Conservation (phyloP, 2,888 invertebrate genomes). For the Antheraea assamensis region DNA sequence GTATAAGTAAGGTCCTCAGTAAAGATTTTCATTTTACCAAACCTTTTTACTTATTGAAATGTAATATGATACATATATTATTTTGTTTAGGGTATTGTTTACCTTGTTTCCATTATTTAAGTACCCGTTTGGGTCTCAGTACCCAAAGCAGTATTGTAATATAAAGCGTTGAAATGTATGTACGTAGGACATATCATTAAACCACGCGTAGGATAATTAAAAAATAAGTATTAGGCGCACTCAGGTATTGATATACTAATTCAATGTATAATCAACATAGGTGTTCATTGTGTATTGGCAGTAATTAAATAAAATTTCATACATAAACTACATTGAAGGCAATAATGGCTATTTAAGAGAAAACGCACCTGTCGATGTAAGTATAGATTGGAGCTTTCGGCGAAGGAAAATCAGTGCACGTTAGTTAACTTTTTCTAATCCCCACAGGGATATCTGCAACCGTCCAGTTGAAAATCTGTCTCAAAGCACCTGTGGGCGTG, state of each 20-base stretch:
- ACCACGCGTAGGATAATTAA: neutral
- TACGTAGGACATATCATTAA: neutral
- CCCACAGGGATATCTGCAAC: no score
- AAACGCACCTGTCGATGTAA: no score
- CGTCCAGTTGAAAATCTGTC: no score
- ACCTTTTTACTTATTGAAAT: conserved; percentile 15
- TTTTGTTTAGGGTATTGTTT: conserved; percentile 5
- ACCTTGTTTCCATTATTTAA: conserved; percentile 2
- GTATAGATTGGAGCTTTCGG: no score
- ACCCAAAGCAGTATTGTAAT: neutral
- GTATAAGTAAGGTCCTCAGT: neutral
- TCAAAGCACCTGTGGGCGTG: no score
- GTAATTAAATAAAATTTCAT: no score
- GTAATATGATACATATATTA: neutral
- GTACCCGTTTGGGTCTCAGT: neutral
- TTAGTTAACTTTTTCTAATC: no score
- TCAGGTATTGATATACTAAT: neutral
- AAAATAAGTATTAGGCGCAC: neutral
- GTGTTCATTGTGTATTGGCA: no score
- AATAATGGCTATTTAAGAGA: no score
- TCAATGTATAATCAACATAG: no score
- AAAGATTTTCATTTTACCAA: conserved; percentile 18
- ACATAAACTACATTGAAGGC: no score
- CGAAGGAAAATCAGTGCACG: no score
- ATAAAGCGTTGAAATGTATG: neutral